Conservation (phyloP, 2,113 vertebrate genomes). For the Ailuropoda melanoleuca region DNA sequence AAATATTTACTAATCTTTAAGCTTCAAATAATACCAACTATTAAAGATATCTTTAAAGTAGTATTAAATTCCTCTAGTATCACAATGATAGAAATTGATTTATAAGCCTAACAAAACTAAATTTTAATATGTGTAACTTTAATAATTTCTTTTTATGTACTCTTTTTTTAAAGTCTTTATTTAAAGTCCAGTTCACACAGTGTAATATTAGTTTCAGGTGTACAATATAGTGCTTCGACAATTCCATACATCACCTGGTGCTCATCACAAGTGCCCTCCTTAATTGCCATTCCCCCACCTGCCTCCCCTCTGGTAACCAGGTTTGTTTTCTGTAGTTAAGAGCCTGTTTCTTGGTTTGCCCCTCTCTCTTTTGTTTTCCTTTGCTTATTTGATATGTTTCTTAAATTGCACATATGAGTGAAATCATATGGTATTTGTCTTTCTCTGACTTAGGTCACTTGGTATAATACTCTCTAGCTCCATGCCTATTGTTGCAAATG, state of each 20-base stretch:
- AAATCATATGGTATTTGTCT: not conserved
- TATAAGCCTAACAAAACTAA: not conserved
- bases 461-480: not conserved
- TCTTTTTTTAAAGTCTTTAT: not conserved
- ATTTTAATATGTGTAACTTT: not conserved
- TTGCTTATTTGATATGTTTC: not conserved
- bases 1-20: slow-evolving; percentile 19
- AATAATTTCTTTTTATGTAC: not conserved
- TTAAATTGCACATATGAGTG: not conserved
- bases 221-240: not conserved
- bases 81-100: not conserved
- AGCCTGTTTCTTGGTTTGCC: not conserved
- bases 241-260: not conserved
- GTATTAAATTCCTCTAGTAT: not conserved
- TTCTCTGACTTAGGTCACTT: not conserved
- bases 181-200: not conserved
- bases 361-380: not conserved
- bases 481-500: not conserved
- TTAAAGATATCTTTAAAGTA: not conserved
- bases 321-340: not conserved
- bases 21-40: not conserved
- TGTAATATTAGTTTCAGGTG: not conserved
- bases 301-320: not conserved
- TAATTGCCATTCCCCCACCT: not conserved
- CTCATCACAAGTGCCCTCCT: not conserved